phyloP scores from a whole-genome alignment of 2,113 vertebrate genomes.

The Passer montanus region DNA sequence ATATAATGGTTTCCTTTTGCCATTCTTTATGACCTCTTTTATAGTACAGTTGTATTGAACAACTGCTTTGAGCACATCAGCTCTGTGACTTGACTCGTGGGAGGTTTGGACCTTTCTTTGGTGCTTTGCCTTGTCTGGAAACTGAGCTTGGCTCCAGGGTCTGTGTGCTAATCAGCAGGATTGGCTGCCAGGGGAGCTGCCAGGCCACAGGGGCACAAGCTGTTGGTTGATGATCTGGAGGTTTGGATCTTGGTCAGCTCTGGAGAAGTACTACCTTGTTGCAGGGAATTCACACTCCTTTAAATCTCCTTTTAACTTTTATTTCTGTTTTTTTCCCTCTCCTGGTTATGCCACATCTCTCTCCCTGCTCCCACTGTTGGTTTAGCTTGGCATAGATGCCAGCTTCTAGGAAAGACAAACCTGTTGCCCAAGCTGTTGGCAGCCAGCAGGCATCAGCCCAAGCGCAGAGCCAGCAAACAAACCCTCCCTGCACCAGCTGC shows the following conservation, averaged over 20 bases:
- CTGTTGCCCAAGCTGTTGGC: neutral
- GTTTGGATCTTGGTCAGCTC: neutral
- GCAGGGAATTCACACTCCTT: neutral
- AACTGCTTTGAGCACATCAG: fast-evolving
- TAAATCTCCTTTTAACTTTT: neutral
- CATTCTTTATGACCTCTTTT: neutral
- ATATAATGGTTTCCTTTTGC: neutral
- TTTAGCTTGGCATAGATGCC: neutral
- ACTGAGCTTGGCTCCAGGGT: neutral
- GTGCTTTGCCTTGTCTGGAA: neutral
- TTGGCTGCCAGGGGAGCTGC: neutral
- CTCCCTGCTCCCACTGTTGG: fast-evolving
- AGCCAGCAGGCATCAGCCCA: neutral
- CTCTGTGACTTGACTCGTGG: neutral
- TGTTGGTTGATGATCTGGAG: neutral
- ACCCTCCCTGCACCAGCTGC: fast-evolving
- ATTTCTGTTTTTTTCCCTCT: neutral
- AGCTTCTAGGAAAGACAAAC: constrained; percentile 7
- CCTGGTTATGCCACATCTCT: neutral
- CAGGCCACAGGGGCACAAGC: neutral
- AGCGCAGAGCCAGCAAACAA: neutral
- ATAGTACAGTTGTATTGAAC: neutral
- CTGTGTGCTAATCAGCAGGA: neutral
- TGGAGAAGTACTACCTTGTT: neutral
- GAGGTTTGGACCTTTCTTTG: neutral